A percentile compares a stretch with the other conserved stretches of the same genome.
Conservation (phyloP, 2,888 invertebrate species). For the Seladonia tumulorum region DNA sequence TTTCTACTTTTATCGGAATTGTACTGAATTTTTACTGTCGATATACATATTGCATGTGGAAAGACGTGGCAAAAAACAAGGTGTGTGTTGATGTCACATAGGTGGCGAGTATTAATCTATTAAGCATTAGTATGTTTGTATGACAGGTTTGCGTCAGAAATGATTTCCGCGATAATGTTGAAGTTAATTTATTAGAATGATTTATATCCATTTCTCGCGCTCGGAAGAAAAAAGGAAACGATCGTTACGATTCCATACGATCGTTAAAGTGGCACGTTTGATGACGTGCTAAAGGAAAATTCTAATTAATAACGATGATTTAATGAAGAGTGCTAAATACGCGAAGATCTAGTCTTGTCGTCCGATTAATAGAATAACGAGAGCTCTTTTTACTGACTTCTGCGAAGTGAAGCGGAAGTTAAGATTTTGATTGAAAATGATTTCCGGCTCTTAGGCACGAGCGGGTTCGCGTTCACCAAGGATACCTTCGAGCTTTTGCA, state of each 20-base stretch:
- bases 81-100: no score
- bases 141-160: not conserved
- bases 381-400: not conserved
- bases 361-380: not conserved
- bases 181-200: no score
- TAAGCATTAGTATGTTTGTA: no score
- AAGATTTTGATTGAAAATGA: not conserved
- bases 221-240: not conserved
- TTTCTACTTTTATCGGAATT: not conserved
- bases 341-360: not conserved
- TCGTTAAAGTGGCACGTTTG: not conserved
- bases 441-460: not conserved
- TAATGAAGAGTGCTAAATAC: not conserved
- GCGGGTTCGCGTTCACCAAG: no score
- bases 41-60: no score
- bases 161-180: not conserved
- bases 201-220: no score
- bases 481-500: not conserved
- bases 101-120: no score
- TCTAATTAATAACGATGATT: not conserved
- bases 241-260: no score
- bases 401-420: not conserved
- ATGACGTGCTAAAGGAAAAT: not conserved
- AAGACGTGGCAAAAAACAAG: no score
- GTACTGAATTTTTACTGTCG: not conserved